Evolutionary conservation across 2,113 vertebrate genomes (phyloP).

Genomic region (Tylochromis polylepis): DNA sequence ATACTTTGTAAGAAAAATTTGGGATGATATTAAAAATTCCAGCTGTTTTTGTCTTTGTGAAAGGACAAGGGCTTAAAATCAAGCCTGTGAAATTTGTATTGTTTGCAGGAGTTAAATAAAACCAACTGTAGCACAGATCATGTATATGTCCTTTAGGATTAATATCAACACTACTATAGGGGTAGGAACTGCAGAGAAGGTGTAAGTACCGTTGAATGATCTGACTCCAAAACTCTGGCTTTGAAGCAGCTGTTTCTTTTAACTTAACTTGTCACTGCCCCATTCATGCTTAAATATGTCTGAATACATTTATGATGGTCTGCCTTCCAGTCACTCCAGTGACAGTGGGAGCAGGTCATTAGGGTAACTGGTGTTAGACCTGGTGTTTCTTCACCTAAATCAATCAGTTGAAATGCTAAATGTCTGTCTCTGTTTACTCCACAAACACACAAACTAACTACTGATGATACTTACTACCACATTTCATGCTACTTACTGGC

Average conservation of each 20-base stretch:
- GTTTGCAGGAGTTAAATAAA: slow-evolving; percentile 22
- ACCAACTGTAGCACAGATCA: background rate
- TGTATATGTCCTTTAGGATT: background rate
- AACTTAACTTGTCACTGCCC: background rate
- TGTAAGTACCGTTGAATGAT: background rate
- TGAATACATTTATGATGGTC: background rate
- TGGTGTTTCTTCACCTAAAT: background rate
- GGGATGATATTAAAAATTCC: background rate
- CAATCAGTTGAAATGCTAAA: background rate
- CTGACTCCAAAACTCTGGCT: background rate
- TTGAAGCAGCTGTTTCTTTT: background rate
- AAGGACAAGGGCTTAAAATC: background rate
- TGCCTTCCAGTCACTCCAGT: background rate
- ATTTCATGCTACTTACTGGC: background rate
- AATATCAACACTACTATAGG: background rate
- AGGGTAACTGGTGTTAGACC: background rate
- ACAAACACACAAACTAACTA: background rate
- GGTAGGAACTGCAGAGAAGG: background rate
- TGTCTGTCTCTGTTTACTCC: background rate
- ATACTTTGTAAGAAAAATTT: background rate
- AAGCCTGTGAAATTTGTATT: slow-evolving; percentile 36
- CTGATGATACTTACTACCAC: background rate
- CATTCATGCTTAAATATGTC: background rate
- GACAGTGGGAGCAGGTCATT: background rate
- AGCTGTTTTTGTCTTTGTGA: background rate